Evolutionary conservation across 2,888 invertebrate species (phyloP), one percentile per base, ranked within the genome.

Genomic region (Drosophila lutescens): DNA sequence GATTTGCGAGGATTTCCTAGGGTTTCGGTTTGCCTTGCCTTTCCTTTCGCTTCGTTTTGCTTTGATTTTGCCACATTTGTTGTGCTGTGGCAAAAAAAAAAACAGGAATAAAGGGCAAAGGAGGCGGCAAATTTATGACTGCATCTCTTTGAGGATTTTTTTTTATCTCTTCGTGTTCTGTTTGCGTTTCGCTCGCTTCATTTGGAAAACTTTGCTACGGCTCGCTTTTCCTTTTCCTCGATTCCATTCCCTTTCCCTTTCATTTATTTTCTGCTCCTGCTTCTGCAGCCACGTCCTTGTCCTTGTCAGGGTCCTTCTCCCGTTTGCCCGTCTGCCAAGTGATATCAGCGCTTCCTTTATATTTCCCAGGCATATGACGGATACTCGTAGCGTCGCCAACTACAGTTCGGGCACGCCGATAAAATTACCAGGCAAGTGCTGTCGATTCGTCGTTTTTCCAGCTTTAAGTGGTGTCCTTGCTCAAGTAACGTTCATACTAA

Each of bases 1-100:
- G 70, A 70, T 70, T 70, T 70, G 70, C 50, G 70, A 61, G 73
- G 55, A 70, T 61, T 61, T 70, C 4, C 4, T 26, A 30, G 32
- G 44, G 12, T 26, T 46, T 44, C 30, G 32, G 2, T 26, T 46
- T 26, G 1, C 44, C 23, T 54, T 34, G 40, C 40, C 1, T 30
- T 23, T 10, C n/a, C 46, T n/a, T 43, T 41, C 10, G 57, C 20
- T 13, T 32, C 32, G 61, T 15, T 41, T 49, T 50, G 40, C 49
- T 68, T 68, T 68, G 69, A 65, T 68, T 69, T 69, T 66, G 46
- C 32, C 67, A 66, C 66, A 57, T 38, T 56, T 56, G 49, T 34
- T 56, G 47, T 15, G 20, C 23, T 56, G 47, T 23, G 20, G 26
- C n/a, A 15, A 10, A 44, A 23, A 13, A 23, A 13, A 23, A 3